Evolutionary conservation across 2,888 invertebrate species (phyloP).

Genomic region (Erpobdella octoculata): DNA sequence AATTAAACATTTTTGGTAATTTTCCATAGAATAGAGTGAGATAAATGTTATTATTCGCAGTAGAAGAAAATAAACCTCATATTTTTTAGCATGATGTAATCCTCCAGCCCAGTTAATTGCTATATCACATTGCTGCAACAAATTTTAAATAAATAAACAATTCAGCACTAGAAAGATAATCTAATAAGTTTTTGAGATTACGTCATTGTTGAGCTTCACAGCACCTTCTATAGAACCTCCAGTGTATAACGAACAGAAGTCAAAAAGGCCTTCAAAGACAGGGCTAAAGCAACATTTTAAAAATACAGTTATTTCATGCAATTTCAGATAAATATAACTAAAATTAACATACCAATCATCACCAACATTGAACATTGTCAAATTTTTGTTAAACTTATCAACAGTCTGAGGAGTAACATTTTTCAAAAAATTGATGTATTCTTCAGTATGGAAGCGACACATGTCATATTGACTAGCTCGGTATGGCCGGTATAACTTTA

Average conservation of each 20-base stretch:
- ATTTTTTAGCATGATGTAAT: conserved; percentile 96
- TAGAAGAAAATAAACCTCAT: conserved; percentile 58
- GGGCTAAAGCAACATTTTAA: conserved; percentile 49
- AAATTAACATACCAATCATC: conserved; percentile 70
- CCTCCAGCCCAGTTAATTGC: conserved; percentile 99
- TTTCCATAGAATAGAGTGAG: neutral
- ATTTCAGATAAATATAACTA: neutral
- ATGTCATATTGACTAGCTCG: conserved; percentile 89
- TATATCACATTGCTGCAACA: conserved; percentile 64
- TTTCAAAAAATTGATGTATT: conserved; percentile 89
- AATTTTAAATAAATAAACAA: neutral
- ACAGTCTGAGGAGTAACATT: conserved; percentile 90
- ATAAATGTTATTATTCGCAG: neutral
- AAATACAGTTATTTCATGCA: neutral
- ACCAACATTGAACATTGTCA: conserved; percentile 91
- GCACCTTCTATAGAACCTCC: conserved; percentile 96
- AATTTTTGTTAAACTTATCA: conserved; percentile 80
- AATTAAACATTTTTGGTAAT: neutral
- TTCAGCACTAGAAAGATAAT: neutral
- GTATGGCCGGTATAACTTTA: conserved; percentile 82
- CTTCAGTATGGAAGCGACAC: conserved; percentile 94
- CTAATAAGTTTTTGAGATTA: conserved; percentile 39
- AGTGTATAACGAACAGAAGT: conserved; percentile 93
- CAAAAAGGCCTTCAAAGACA: conserved; percentile 80
- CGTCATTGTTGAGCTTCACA: conserved; percentile 82